Evolutionary conservation across 2,113 vertebrate genomes (phyloP), one percentile per base, ranked within the genome.

Genomic region (Glaucidium brasilianum): DNA sequence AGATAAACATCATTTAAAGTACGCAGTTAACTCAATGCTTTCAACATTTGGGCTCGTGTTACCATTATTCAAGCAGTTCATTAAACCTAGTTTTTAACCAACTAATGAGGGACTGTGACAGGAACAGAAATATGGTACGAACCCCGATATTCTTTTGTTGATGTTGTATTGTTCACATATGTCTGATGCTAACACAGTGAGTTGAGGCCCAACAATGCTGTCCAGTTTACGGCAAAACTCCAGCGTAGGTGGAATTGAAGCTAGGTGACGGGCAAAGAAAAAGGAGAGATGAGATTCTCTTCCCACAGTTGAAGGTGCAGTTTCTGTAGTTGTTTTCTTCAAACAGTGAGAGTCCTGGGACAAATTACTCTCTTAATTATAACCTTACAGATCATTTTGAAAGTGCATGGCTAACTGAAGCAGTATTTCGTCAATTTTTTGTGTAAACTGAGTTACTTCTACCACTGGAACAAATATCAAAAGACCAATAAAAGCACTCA

Each of bases 161-260:
- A 99, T 98, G 95, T 99, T 99, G 98, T 99, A 99, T 55, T 99
- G 99, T 96, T 99, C 99, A 91, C 99, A 99, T 78, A 99, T 99
- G 95, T 99, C 99, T 7, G 99, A 99, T 1, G 99, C 99, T 93
- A 99, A 96, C 94, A 99, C 95, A 0, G 99, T 99, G n/a, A 99
- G 99, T 95, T 99, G 99, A 49, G 99, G 99, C 76, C 99, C 99
- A 59, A 99, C 99, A 30, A 99, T 97, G 90, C 98, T 97, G 96
- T 99, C 99, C 94, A 99, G 93, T 94, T 99, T 98, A 52, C 99
- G 99, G 96, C 99, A 99, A 25, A 99, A 99, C 62, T 99, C 99
- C 95, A 99, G 92, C 0, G 98, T 99, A 74, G 99, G 98, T 32
- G 99, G 99, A 60, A 98, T 98, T 5, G 99, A 99, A 35, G 99